Evolutionary conservation across 2,797 vertebrate genomes (phyloP).

Genomic region (Paguma larvata): DNA sequence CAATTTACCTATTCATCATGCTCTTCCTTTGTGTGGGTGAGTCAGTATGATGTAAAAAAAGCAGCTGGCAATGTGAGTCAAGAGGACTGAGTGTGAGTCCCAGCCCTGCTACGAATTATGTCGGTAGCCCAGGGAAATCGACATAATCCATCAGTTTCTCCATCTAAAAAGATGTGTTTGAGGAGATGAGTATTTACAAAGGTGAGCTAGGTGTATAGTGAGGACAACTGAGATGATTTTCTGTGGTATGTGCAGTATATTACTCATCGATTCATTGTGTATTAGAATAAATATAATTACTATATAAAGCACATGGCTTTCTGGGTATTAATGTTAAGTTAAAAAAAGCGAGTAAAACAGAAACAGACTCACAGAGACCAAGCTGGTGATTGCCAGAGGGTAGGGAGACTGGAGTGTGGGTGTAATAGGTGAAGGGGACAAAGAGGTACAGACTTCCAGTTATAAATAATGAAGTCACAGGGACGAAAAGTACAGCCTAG

Average conservation of each 20-base stretch:
- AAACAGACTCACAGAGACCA: neutral
- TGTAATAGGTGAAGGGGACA: neutral
- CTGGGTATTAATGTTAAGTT: neutral
- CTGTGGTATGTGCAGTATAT: neutral
- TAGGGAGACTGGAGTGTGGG: neutral
- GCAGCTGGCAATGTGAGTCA: neutral
- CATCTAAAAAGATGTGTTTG: neutral
- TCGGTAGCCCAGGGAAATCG: neutral
- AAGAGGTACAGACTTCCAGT: neutral
- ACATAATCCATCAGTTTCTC: neutral
- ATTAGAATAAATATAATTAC: slow-evolving; percentile 3
- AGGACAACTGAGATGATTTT: neutral
- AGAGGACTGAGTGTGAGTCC: neutral
- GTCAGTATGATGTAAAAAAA: slow-evolving; percentile 3
- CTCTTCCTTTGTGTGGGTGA: neutral
- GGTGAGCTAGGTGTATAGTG: neutral
- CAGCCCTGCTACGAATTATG: neutral
- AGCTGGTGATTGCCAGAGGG: neutral
- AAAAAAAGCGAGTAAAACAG: neutral
- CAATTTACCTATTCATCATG: neutral
- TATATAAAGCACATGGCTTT: neutral
- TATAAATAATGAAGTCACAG: neutral
- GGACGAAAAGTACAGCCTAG: neutral
- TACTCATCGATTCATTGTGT: neutral
- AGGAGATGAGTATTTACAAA: neutral